Evolutionary conservation across 2,113 vertebrate species (phyloP).

Genomic region (Probosciger aterrimus): DNA sequence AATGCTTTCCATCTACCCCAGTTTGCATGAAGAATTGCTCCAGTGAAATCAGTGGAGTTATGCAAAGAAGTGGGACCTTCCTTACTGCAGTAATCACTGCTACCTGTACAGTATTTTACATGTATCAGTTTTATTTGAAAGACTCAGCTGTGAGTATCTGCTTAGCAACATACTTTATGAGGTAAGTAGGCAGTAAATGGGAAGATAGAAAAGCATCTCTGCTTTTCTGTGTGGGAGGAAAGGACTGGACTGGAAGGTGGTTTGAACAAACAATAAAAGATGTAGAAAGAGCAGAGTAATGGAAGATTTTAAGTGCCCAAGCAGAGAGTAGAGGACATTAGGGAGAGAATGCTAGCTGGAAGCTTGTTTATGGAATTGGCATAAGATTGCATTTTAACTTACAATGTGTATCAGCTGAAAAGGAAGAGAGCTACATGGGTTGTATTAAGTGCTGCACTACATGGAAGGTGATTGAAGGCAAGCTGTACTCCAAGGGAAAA

Average conservation of each 20-base stretch:
- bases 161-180: background rate
- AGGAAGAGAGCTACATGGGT: background rate
- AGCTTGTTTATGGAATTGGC: slow-evolving; percentile 33
- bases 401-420: background rate
- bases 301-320: slow-evolving; percentile 19
- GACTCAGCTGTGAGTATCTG: background rate
- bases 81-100: background rate
- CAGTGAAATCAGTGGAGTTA: background rate
- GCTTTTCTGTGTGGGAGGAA: background rate
- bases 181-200: background rate
- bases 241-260: background rate
- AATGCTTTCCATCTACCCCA: background rate
- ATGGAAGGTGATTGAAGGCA: background rate
- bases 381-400: slow-evolving; percentile 6
- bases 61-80: background rate
- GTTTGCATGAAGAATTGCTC: background rate
- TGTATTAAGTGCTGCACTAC: background rate
- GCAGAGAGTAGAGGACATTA: slow-evolving; percentile 1
- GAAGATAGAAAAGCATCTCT: background rate
- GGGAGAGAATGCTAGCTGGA: slow-evolving; percentile 7
- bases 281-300: slow-evolving; percentile 21
- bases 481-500: background rate
- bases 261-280: slow-evolving; percentile 27
- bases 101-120: background rate
- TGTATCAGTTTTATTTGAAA: background rate